These are phyloP conservation scores for Therioaphis trifolii DNA, from an alignment of 2,888 invertebrate genomes.

Conservation along the genomic window DNA sequence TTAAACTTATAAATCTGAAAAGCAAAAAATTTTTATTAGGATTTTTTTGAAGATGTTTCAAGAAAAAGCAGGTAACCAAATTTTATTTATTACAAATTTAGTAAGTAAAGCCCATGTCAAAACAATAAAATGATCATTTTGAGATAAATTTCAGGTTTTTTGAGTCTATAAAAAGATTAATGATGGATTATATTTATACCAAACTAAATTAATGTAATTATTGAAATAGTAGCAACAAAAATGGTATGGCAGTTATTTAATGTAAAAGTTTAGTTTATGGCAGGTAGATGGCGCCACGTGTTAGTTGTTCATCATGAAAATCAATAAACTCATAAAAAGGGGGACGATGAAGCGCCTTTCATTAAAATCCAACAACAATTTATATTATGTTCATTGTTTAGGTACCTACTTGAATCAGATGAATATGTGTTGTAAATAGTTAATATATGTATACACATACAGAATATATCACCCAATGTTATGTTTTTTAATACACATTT, in stretches of 20 bases:
- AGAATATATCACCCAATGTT: too few species aligned
- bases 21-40: neutral
- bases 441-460: too few species aligned
- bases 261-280: neutral
- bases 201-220: too few species aligned
- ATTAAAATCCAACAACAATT: neutral
- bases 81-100: too few species aligned
- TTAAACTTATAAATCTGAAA: slow-evolving; percentile 29
- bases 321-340: neutral
- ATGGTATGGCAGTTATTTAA: neutral
- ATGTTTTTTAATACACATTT: too few species aligned
- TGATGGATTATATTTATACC: neutral
- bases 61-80: too few species aligned
- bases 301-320: neutral
- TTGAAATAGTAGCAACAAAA: neutral
- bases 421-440: too few species aligned
- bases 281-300: neutral
- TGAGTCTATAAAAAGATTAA: neutral
- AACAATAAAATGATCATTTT: too few species aligned
- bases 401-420: neutral
- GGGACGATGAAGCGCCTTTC: neutral
- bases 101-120: too few species aligned
- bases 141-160: too few species aligned
- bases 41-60: neutral
- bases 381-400: neutral